phyloP scores from a whole-genome alignment of 2,113 vertebrate species.

The Sturnira hondurensis region DNA sequence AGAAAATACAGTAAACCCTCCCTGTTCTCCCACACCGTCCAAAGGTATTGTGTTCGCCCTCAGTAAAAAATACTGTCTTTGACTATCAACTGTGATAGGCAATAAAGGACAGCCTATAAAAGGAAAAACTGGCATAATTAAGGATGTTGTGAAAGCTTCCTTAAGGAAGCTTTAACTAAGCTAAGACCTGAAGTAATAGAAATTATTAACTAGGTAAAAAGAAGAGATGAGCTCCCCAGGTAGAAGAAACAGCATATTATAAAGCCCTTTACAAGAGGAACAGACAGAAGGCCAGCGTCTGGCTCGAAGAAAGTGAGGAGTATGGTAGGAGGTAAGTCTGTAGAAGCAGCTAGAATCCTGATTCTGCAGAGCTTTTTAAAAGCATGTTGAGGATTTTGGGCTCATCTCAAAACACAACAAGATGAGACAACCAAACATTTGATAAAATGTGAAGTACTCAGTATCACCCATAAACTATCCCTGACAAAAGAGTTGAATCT shows the following conservation, averaged over 20 bases:
- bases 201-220: not conserved
- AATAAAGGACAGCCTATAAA: not conserved
- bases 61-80: not conserved
- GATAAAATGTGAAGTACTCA: not conserved
- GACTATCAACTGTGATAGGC: not conserved
- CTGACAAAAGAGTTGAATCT: not conserved
- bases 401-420: not conserved
- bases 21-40: not conserved
- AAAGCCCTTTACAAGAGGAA: not conserved
- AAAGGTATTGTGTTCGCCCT: not conserved
- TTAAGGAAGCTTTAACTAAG: conserved; percentile 4
- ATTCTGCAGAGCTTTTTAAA: not conserved
- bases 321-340: not conserved
- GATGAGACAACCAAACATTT: not conserved
- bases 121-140: not conserved
- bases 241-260: not conserved
- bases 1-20: not conserved
- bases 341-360: not conserved
- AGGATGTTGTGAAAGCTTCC: not conserved
- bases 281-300: not conserved
- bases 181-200: not conserved
- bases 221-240: not conserved
- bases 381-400: not conserved
- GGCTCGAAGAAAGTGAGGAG: not conserved
- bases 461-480: not conserved